phyloP scores from a whole-genome alignment of 2,888 invertebrate genomes.

The Osedax fenrisi region DNA sequence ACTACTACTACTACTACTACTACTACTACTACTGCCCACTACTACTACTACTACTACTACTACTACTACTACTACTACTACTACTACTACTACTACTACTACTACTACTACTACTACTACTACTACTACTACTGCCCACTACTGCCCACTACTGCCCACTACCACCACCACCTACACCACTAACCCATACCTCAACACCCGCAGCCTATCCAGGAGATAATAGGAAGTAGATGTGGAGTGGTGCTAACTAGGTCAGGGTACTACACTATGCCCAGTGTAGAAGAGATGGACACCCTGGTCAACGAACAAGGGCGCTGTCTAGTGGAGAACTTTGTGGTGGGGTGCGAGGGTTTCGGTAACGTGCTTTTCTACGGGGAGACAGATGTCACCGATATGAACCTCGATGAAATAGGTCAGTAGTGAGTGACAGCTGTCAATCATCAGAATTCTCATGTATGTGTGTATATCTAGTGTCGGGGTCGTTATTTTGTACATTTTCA shows the following conservation, averaged over 20 bases:
- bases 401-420: slow-evolving; percentile 67
- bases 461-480: no score
- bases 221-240: not conserved
- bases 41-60: no score
- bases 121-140: not conserved
- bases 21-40: no score
- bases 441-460: not conserved
- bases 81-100: no score
- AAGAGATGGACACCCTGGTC: slow-evolving; percentile 61
- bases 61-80: no score
- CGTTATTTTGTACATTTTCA: no score
- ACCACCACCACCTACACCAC: not conserved
- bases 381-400: slow-evolving; percentile 70
- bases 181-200: not conserved
- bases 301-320: slow-evolving; percentile 65
- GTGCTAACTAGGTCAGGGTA: slow-evolving; percentile 67
- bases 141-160: not conserved
- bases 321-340: slow-evolving; percentile 75
- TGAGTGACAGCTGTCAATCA: not conserved
- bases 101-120: no score
- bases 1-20: no score
- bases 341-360: slow-evolving; percentile 77
- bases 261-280: slow-evolving; percentile 74
- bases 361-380: slow-evolving; percentile 71
- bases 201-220: not conserved